phyloP scores from a whole-genome alignment of 2,797 vertebrate genomes.

The Thunnus albacares region DNA sequence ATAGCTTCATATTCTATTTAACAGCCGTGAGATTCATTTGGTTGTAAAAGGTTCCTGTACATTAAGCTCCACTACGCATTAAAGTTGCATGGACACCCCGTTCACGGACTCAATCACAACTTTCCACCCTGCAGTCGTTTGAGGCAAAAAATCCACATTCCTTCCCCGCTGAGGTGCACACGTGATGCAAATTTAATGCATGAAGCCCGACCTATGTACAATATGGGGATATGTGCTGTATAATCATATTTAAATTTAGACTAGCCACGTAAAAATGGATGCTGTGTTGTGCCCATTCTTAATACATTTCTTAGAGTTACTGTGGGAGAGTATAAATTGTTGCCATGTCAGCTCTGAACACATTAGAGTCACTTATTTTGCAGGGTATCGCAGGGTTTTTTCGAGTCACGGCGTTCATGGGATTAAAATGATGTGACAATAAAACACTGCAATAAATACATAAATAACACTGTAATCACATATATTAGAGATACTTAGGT shows the following conservation, averaged over 20 bases:
- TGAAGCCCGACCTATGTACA: constrained; percentile 9
- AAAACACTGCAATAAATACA: neutral
- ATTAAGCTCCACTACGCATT: constrained; percentile 42
- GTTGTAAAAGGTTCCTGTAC: constrained; percentile 46
- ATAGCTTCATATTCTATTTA: constrained; percentile 60
- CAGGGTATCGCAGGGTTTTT: neutral
- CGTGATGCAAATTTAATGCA: constrained; percentile 58
- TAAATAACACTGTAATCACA: neutral
- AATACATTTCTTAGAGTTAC: neutral
- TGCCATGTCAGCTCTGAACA: constrained; percentile 24
- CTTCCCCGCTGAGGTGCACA: constrained; percentile 10
- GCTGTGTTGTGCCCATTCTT: constrained; percentile 24
- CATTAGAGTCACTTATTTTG: neutral
- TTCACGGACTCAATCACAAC: constrained; percentile 47
- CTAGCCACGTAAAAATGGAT: neutral
- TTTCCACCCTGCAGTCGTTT: constrained; percentile 21
- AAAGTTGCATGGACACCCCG: constrained; percentile 57
- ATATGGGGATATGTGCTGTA: constrained; percentile 36
- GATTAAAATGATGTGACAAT: neutral
- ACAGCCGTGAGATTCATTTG: constrained; percentile 37
- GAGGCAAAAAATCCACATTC: constrained; percentile 16
- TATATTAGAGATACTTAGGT: neutral
- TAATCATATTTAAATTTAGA: constrained; percentile 58
- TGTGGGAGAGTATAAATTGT: neutral
- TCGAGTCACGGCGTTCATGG: neutral